A percentile compares a stretch with the other conserved stretches of the same genome.
Conservation (phyloP, 92 coral and sea anemone genomes). For the Bergia sp. region DNA sequence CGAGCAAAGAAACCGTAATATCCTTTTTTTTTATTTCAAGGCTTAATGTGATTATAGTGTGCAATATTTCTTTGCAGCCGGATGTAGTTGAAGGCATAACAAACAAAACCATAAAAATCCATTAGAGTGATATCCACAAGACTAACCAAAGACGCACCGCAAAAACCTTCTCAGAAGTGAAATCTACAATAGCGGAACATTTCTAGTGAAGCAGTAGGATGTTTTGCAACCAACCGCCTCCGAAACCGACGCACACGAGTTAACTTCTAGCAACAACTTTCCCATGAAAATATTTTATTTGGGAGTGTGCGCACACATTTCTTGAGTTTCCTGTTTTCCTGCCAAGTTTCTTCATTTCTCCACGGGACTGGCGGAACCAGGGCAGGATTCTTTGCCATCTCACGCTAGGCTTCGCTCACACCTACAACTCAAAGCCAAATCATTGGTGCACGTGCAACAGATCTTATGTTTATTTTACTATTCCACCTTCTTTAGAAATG, state of each 20-base stretch:
- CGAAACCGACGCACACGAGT: constrained; percentile 3
- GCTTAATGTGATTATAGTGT: constrained; percentile 3
- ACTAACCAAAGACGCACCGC: background rate
- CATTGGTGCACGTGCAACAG: constrained; percentile 8
- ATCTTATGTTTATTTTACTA: background rate
- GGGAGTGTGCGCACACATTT: background rate
- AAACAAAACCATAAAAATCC: background rate
- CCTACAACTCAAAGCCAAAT: background rate
- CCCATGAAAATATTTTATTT: background rate
- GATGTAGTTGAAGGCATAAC: constrained; percentile 18
- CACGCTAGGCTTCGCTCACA: constrained; percentile 6
- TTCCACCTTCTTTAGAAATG: background rate
- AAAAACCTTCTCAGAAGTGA: background rate
- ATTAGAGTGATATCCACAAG: background rate
- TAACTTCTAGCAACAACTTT: constrained; percentile 9
- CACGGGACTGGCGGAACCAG: constrained; percentile 13
- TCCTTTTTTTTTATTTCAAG: background rate
- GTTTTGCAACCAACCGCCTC: constrained; percentile 12
- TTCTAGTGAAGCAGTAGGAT: background rate
- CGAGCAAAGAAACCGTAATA: background rate
- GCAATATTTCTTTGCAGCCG: background rate
- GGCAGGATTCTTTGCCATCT: background rate
- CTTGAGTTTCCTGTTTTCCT: constrained; percentile 27
- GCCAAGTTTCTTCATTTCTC: constrained; percentile 36
- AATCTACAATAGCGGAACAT: background rate